These are phyloP conservation scores for Ceratoteleas bidentatus DNA, from an alignment of 1,140 invertebrate genomes.

Conservation along the genomic window DNA sequence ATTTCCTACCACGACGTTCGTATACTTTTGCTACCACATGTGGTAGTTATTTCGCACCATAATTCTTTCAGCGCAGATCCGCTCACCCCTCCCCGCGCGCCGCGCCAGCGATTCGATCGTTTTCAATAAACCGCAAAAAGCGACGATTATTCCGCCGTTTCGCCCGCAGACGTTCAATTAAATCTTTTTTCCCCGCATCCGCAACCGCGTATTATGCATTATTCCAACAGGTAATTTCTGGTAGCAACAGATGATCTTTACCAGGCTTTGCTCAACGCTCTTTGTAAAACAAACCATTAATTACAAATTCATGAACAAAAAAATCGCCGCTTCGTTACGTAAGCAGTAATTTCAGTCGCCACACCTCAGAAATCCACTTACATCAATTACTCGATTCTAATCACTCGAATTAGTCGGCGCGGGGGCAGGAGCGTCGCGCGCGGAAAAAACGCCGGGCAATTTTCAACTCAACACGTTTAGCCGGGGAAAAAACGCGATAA, in stretches of 20 bases:
- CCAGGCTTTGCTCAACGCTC: constrained; percentile 22
- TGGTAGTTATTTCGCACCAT: too few relatives aligned
- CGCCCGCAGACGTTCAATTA: constrained; percentile 15
- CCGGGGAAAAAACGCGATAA: neutral
- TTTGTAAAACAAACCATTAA: constrained; percentile 32
- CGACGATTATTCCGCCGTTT: neutral
- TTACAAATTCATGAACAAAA: constrained; percentile 39
- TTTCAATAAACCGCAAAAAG: neutral
- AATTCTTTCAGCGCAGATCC: too few relatives aligned
- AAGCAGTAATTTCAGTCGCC: constrained; percentile 46
- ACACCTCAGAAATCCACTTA: constrained; percentile 54
- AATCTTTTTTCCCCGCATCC: constrained; percentile 12
- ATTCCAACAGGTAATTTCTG: constrained; percentile 37
- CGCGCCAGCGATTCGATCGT: neutral
- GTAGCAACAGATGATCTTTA: constrained; percentile 31
- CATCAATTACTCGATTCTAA: constrained; percentile 53
- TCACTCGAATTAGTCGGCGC: constrained; percentile 31
- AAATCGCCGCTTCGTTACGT: constrained; percentile 42
- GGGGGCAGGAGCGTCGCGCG: neutral
- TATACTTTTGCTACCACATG: too few relatives aligned
- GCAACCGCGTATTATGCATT: constrained; percentile 8
- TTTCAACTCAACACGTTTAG: constrained; percentile 60
- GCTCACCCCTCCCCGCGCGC: too few relatives aligned
- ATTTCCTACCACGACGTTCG: too few relatives aligned
- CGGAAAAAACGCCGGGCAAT: constrained; percentile 48